Percentiles rank a stretch among this genome's conserved stretches.
Evolutionary conservation across 1,140 invertebrate species (phyloP).

Genomic region (Microplitis mediator): DNA sequence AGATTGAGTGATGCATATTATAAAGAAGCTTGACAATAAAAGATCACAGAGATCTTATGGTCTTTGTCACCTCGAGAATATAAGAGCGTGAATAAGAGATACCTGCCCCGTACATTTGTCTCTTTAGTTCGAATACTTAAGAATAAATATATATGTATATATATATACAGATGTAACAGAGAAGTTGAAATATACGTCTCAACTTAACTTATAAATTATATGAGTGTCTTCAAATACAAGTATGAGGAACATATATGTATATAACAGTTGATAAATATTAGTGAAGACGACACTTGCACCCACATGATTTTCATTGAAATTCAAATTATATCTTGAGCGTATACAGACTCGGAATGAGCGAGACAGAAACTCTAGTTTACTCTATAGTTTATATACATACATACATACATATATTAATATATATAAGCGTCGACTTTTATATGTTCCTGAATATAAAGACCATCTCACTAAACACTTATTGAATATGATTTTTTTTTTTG

Average conservation of each 20-base stretch:
- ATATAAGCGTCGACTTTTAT: too few relatives aligned
- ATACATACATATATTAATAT: too few relatives aligned
- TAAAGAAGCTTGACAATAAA: slow-evolving; percentile 2
- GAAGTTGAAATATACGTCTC: background rate
- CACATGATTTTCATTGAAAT: slow-evolving; percentile 54
- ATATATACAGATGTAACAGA: too few relatives aligned
- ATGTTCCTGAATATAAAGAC: too few relatives aligned
- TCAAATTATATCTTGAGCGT: slow-evolving; percentile 50
- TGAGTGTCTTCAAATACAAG: background rate
- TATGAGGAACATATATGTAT: background rate
- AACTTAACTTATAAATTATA: too few relatives aligned
- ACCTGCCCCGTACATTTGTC: background rate
- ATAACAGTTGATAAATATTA: slow-evolving; percentile 22
- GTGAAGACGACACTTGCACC: slow-evolving; percentile 36
- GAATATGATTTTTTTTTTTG: too few relatives aligned
- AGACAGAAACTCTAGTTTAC: background rate
- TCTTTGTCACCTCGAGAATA: background rate
- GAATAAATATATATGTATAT: too few relatives aligned
- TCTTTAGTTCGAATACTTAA: background rate
- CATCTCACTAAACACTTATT: too few relatives aligned
- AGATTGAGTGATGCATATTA: slow-evolving; percentile 3
- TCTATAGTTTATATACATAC: too few relatives aligned
- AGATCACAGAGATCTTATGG: background rate
- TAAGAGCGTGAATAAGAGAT: slow-evolving; percentile 8
- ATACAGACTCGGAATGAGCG: background rate